Conservation (phyloP, 2,797 vertebrate genomes). For the Poeciliopsis presidionis region DNA sequence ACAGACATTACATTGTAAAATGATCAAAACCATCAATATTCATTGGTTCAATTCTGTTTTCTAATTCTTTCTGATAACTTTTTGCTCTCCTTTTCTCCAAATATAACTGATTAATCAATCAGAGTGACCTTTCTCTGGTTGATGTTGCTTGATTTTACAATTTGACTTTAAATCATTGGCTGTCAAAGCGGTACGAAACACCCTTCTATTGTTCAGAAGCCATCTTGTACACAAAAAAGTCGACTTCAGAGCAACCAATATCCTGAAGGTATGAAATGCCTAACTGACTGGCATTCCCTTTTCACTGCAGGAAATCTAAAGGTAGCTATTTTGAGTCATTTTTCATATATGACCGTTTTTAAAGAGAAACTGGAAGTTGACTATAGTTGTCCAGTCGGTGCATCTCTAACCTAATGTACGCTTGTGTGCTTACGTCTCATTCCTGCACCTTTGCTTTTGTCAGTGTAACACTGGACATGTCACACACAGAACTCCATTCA, state of each 20-base stretch:
- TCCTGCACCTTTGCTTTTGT: conserved; percentile 57
- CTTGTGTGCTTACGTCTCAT: conserved; percentile 61
- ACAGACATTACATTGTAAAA: no score
- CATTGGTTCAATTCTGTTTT: not conserved
- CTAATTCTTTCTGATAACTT: not conserved
- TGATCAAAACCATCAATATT: no score
- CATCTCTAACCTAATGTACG: conserved; percentile 35
- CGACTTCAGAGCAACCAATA: not conserved
- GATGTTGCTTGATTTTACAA: not conserved
- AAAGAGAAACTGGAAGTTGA: not conserved
- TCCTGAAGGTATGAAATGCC: not conserved
- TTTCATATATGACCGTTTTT: not conserved
- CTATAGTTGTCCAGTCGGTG: not conserved
- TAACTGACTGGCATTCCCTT: not conserved
- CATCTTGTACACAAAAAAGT: not conserved
- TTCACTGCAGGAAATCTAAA: not conserved
- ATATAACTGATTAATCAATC: no score
- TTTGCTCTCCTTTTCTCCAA: not conserved
- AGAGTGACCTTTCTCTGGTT: not conserved
- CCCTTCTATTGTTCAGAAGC: not conserved
- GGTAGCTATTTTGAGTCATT: not conserved
- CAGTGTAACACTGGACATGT: conserved; percentile 57
- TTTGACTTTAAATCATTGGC: not conserved
- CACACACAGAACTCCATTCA: conserved; percentile 53
- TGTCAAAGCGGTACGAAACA: not conserved